phyloP scores from a whole-genome alignment of 64 coral and sea anemone genomes.

The Exaiptasia diaphana region DNA sequence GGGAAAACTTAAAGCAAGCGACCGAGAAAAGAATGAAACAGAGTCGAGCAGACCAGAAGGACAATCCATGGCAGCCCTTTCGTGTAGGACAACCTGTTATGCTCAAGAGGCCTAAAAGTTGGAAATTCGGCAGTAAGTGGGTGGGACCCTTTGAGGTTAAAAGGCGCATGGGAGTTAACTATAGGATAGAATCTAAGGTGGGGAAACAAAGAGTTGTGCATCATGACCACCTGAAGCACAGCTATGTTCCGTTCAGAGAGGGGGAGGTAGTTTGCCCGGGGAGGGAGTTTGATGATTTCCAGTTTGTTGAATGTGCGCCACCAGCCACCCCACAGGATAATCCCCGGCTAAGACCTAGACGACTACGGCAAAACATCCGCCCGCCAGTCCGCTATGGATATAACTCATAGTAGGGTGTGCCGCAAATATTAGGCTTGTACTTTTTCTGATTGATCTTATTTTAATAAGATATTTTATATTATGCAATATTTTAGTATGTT shows the following conservation, averaged over 20 bases:
- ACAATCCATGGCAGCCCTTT: conserved; percentile 14
- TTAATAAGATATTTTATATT: not conserved
- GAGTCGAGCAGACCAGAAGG: not conserved
- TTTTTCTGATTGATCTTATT: too few relatives aligned
- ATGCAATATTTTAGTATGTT: not conserved
- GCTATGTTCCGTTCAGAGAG: conserved; percentile 20
- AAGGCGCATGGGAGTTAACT: conserved; percentile 32
- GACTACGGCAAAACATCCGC: not conserved
- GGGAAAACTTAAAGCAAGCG: conserved; percentile 1
- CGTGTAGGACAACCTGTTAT: conserved; percentile 10
- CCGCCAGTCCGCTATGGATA: not conserved
- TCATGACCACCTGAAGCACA: conserved; percentile 42
- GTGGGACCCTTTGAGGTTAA: conserved; percentile 29
- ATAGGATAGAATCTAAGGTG: conserved; percentile 5
- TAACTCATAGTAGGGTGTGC: not conserved
- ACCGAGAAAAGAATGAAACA: not conserved
- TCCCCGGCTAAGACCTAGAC: conserved; percentile 25
- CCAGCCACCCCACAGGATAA: not conserved
- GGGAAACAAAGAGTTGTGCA: conserved; percentile 18
- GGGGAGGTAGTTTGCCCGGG: conserved; percentile 53
- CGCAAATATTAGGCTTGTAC: not conserved
- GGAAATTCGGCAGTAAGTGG: conserved; percentile 39
- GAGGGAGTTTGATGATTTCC: conserved; percentile 33
- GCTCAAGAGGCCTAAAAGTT: conserved; percentile 32
- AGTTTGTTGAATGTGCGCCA: conserved; percentile 17